A percentile compares a stretch with the other conserved stretches of the same genome.
Evolutionary conservation across 2,888 invertebrate species (phyloP).

Genomic region (Heteropelma amictum): DNA sequence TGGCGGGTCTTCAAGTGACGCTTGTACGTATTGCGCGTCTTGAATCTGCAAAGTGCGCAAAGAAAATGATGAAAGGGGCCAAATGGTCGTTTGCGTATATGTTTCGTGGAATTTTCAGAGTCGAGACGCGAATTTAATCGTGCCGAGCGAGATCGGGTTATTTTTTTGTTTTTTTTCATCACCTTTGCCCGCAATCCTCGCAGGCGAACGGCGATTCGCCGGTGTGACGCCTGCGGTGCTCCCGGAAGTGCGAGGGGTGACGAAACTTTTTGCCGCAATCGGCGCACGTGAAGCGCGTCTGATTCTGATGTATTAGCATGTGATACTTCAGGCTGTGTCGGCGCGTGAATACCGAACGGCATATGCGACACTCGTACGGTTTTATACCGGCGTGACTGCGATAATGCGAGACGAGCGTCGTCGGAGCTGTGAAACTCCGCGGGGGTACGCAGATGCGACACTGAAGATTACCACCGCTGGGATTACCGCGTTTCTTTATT

Average conservation of each 20-base stretch:
- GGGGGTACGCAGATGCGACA: conserved; percentile 81
- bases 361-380: conserved; percentile 81
- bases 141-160: neutral
- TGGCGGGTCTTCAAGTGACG: conserved; percentile 81
- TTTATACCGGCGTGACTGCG: conserved; percentile 82
- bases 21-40: conserved; percentile 82
- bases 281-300: conserved; percentile 81
- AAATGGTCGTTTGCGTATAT: neutral
- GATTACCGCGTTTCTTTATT: conserved; percentile 76
- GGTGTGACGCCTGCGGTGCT: conserved; percentile 81
- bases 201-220: conserved; percentile 80
- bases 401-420: conserved; percentile 81
- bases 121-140: neutral
- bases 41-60: conserved; percentile 75
- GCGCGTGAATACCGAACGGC: conserved; percentile 81
- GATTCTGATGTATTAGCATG: conserved; percentile 82
- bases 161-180: conserved; percentile 16
- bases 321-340: conserved; percentile 82
- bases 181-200: conserved; percentile 77
- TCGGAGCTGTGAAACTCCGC: conserved; percentile 81
- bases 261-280: conserved; percentile 81
- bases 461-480: conserved; percentile 76
- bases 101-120: neutral
- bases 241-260: conserved; percentile 81
- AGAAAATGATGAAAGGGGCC: neutral